Evolutionary conservation across 2,113 vertebrate species (phyloP), one percentile per base, ranked within the genome.

Genomic region (Acinonyx jubatus): DNA sequence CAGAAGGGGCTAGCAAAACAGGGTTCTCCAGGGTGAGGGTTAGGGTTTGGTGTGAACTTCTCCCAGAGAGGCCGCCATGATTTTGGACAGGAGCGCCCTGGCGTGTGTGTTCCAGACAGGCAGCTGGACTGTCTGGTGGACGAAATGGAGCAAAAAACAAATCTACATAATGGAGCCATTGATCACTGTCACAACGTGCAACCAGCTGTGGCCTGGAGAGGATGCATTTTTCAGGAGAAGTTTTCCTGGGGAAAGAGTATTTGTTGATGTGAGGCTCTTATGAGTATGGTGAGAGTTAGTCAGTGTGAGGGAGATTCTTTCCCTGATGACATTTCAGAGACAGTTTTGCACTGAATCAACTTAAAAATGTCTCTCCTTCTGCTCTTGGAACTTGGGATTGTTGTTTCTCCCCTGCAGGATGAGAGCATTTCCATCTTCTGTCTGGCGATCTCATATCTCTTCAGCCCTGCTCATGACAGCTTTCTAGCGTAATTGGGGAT

Each of bases 101-200:
- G 36, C 0, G 0, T 66, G 61, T 33, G 78, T 52, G 19, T 68
- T 66, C 33, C 73, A 81, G 52, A 86, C 79, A 48, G 83, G 55
- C 81, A 79, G 61, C 73, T 63, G 55, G 82, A 81, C 82, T 31
- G 71, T 78, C 85, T 79, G 78, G 85, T 78, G 79, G 73, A 50
- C 13, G 31, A 79, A 87, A 48, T 25, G 36, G 55, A 96, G 94
- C 96, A 84, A 33, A 83, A 76, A 81, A 5, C 55, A 74, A 50
- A 96, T 92, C 68, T 66, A 29, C 50, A 48, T 86, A 82, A 68
- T 50, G 87, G 86, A 94, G 61, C 83, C 73, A 94, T 80, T 74
- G 97, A 83, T 97, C 97, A 94, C 86, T 97, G 96, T 97, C 95
- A 89, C 55, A 31, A 10, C 4, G 3, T 57, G 95, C 92, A 95